Evolutionary conservation across 92 coral and sea anemone species (phyloP).

Genomic region (Porites cylindrica): DNA sequence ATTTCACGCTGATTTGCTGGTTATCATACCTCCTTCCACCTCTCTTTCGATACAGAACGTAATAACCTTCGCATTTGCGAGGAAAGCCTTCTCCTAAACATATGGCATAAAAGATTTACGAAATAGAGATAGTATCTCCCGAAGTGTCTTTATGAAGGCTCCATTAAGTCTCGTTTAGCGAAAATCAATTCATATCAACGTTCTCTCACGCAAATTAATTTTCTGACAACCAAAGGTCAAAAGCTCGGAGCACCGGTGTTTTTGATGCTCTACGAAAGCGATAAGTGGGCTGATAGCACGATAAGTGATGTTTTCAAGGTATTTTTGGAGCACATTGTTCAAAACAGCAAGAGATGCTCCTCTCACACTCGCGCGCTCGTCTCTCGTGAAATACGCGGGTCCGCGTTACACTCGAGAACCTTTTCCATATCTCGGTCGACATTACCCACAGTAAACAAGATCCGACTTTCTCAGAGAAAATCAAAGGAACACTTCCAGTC

Average conservation of each 20-base stretch:
- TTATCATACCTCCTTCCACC: background rate
- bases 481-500: too few species aligned
- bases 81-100: slow-evolving; percentile 31
- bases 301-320: slow-evolving; percentile 35
- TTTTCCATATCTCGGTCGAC: too few species aligned
- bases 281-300: slow-evolving; percentile 42
- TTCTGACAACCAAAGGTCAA: slow-evolving; percentile 56
- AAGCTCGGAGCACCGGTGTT: slow-evolving; percentile 57
- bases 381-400: too few species aligned
- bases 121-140: slow-evolving; percentile 34
- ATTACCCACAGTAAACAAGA: too few species aligned
- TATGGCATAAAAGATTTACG: slow-evolving; percentile 39
- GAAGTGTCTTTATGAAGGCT: slow-evolving; percentile 39
- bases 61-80: background rate
- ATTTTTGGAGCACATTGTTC: slow-evolving; percentile 2
- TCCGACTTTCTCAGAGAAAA: too few species aligned
- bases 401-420: too few species aligned
- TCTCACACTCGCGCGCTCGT: too few species aligned
- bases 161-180: slow-evolving; percentile 44
- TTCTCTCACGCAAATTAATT: slow-evolving; percentile 53
- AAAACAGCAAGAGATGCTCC: background rate
- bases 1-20: background rate
- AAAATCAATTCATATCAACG: slow-evolving; percentile 29
- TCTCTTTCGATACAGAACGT: background rate
- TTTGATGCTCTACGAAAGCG: slow-evolving; percentile 49